phyloP scores from a whole-genome alignment of 2,113 vertebrate genomes.

The Microcebus tavaratra region DNA sequence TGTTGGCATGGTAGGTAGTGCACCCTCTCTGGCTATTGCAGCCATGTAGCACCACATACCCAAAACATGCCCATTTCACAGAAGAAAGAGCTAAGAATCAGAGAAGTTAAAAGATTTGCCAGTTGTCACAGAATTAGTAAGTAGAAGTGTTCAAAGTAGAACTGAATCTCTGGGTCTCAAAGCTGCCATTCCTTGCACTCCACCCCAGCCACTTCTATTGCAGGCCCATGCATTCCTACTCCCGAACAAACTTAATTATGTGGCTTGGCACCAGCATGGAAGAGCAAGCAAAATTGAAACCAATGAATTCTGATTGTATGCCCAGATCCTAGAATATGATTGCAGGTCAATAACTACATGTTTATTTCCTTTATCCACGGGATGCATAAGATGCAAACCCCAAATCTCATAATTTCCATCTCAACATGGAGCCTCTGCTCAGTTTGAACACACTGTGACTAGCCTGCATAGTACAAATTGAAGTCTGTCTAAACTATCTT shows the following conservation, averaged over 20 bases:
- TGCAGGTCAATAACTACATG: neutral
- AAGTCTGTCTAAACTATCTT: neutral
- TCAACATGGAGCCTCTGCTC: neutral
- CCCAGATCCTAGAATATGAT: neutral
- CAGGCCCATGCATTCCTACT: neutral
- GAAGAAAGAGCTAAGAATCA: neutral
- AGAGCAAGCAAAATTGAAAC: neutral
- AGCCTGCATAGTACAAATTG: neutral
- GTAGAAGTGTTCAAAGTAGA: neutral
- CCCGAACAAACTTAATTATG: neutral
- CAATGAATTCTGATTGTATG: neutral
- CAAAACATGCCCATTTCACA: neutral
- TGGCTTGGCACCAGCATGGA: neutral
- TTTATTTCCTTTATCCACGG: neutral
- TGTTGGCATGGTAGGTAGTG: fast-evolving
- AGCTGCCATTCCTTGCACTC: neutral
- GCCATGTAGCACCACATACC: neutral
- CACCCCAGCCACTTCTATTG: neutral
- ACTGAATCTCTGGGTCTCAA: neutral
- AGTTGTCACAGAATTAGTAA: neutral
- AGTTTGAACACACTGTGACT: neutral
- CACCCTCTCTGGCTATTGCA: too few relatives aligned
- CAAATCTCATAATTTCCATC: neutral
- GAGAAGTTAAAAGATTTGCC: neutral
- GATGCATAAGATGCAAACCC: neutral